Evolutionary conservation across 2,113 vertebrate species (phyloP), one percentile per base, ranked within the genome.

Genomic region (Megaceryle torquata): DNA sequence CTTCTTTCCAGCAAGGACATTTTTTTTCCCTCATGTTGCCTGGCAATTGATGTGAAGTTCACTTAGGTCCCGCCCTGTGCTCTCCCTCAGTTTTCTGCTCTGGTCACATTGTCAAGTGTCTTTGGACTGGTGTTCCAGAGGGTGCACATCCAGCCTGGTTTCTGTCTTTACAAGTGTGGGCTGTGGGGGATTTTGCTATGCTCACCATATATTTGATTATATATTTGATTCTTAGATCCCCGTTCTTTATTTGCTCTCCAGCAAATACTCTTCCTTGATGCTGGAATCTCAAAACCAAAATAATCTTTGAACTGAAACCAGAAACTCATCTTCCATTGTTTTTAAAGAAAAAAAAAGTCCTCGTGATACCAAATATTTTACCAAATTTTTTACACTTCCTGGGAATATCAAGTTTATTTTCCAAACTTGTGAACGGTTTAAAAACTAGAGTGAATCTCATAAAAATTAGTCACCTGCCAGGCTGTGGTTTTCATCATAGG

Each of bases 1-100:
- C 51, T 91, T 87, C 92, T 82, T 82, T 64, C 75, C 71, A 17
- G 50, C 93, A 60, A 69, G 76, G 86, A 68, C 93, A 86, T 88
- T 95, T 88, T 89, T 59, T 12, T 4, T 5, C n/a, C 6, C 28
- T 54, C 1, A 4, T 72, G 94, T 95, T 96, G 93, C 93, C 82
- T 72, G 94, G 94, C 93, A 95, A 80, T 95, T 74, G 54, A 31
- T 6, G 75, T 13, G 79, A 59, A 69, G 76, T 61, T 80, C 10
- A 1, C 21, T 63, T 39, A 65, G 80, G 53, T 89, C 64, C 54
- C 92, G 80, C 86, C 83, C 86, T 35, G 59, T 13, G 89, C 68
- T 93, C 61, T 80, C 39, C 65, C 33, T 60, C 57, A 31, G 22
- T 22, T 88, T 53, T 57, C 74, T 74, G 16, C 14, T 31, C 41